Base-by-base conservation (phyloP, 2,888 invertebrate genomes). In the Mimas tiliae region DNA sequence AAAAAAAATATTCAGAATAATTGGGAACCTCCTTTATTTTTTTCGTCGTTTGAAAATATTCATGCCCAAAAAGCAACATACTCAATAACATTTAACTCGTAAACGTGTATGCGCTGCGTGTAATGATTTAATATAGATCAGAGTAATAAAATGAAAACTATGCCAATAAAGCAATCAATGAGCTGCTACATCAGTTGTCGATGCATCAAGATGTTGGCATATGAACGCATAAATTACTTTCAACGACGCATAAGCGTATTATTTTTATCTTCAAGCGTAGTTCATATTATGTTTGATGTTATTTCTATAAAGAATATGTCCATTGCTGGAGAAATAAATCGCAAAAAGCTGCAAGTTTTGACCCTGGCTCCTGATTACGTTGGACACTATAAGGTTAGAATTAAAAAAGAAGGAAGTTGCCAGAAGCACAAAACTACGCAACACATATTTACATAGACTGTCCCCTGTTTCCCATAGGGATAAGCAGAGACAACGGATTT, bases 131-230 rank as follows among this genome's bases (percentile, higher is more conserved):
- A 64, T 55, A 53, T 53, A 55, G 64, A 64, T 45, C 45, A 33
- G 64, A 64, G 27, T 64, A 52, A 64, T 64, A 52, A 53, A 64
- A 64, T 64, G 64, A 55, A 53, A 64, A 53, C 52, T 53, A 64
- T 64, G 64, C 27, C 52, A 27, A 55, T 64, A 64, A 64, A 64
- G 12, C 64, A 64, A 47, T 64, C 64, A 64, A 16, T 64, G 45
- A 16, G 16, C 16, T 33, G 16, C 33, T 55, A 42, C 33, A 64
- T 64, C 53, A 64, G 38, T 55, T 55, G 53, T 53, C 53, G 47
- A 55, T 33, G 47, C 9, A 52, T 58, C 58, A 38, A 3, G 52
- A 52, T 16, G 58, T 58, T 58, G 58, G 42, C 58, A 58, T 38
- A 58, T 19, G 19, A 16, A 38, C 19, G 42, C 58, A 42, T 58